A percentile compares a stretch with the other conserved stretches of the same genome.
These are phyloP conservation scores for Platichthys stellatus DNA, from an alignment of 2,113 vertebrate species.

Conservation along the genomic window DNA sequence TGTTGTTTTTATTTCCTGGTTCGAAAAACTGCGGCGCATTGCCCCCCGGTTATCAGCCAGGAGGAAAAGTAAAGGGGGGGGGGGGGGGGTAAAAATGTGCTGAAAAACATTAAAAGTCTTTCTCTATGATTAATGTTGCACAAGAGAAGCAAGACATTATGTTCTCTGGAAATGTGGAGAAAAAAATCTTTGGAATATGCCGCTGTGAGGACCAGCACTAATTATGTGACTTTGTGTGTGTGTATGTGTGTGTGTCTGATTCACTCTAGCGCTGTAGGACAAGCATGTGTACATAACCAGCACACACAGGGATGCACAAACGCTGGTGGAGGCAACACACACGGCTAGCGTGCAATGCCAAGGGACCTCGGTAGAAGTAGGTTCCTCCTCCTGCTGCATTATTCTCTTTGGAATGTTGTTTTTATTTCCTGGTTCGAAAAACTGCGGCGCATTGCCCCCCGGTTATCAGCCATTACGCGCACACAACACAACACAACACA, in stretches of 20 bases:
- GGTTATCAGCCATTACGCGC: slow-evolving; percentile 42
- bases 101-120: slow-evolving; percentile 57
- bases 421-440: slow-evolving; percentile 73
- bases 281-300: slow-evolving; percentile 66
- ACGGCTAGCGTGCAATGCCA: slow-evolving; percentile 49
- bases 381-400: slow-evolving; percentile 78
- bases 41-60: slow-evolving; percentile 51
- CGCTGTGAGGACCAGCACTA: slow-evolving; percentile 56
- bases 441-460: slow-evolving; percentile 45
- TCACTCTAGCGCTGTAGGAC: slow-evolving; percentile 65
- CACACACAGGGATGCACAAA: slow-evolving; percentile 57
- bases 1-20: slow-evolving; percentile 78
- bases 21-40: slow-evolving; percentile 40
- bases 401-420: slow-evolving; percentile 80
- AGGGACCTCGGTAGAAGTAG: slow-evolving; percentile 65
- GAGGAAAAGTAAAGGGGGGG: too few relatives aligned
- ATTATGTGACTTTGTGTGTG: slow-evolving; percentile 59
- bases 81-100: slow-evolving; percentile 30
- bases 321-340: slow-evolving; percentile 39
- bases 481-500: background rate
- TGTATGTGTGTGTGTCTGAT: slow-evolving; percentile 56
- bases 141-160: slow-evolving; percentile 61
- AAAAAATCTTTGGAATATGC: slow-evolving; percentile 63
- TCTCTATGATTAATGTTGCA: slow-evolving; percentile 53
- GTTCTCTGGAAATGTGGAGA: slow-evolving; percentile 60